phyloP scores from a whole-genome alignment of 2,113 vertebrate genomes.

The Halcyon senegalensis region DNA sequence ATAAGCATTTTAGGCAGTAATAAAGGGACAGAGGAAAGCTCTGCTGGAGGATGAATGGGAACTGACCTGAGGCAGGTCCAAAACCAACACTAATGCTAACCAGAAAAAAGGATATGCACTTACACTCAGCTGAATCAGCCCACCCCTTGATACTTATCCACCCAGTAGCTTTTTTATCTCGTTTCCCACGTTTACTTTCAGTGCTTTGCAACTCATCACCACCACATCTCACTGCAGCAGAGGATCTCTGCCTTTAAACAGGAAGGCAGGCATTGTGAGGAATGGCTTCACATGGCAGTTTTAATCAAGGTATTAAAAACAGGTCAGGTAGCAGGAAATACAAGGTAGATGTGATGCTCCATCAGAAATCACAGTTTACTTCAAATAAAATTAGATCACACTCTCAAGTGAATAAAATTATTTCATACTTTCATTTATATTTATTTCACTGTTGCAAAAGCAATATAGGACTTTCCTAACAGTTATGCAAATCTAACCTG shows the following conservation, averaged over 20 bases:
- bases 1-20: background rate
- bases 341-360: background rate
- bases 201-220: background rate
- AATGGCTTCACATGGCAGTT: background rate
- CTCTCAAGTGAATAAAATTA: background rate
- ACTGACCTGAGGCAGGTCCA: background rate
- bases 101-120: background rate
- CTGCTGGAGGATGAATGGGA: background rate
- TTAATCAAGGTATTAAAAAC: background rate
- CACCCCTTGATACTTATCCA: background rate
- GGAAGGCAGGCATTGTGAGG: background rate
- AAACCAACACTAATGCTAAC: background rate
- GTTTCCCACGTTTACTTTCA: background rate
- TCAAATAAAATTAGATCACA: background rate
- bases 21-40: background rate
- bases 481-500: background rate
- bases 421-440: background rate
- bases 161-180: background rate
- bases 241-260: background rate
- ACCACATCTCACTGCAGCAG: background rate
- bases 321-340: background rate
- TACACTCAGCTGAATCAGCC: background rate
- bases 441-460: background rate
- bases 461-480: background rate
- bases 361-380: background rate